Evolutionary conservation across 2,113 vertebrate genomes (phyloP).

Genomic region (Tricholaema leucomelas): DNA sequence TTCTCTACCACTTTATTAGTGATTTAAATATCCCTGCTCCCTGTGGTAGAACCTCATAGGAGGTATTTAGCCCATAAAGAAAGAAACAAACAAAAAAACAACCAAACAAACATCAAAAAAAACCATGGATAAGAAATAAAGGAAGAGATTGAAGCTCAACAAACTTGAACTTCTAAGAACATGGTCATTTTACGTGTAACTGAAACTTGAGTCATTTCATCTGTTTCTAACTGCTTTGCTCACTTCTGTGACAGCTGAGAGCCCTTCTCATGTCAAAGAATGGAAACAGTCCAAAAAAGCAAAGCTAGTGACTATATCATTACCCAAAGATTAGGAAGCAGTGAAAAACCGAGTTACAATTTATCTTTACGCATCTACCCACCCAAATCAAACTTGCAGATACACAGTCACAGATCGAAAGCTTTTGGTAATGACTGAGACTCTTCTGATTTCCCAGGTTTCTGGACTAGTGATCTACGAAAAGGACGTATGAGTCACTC

Average conservation of each 20-base stretch:
- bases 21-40: background rate
- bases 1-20: background rate
- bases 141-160: background rate
- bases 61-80: background rate
- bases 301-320: background rate
- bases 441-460: background rate
- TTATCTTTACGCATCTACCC: background rate
- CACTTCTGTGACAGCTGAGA: constrained; percentile 46
- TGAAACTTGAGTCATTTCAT: constrained; percentile 36
- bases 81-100: too few relatives aligned
- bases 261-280: constrained; percentile 38
- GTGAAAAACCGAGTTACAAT: background rate
- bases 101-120: too few relatives aligned
- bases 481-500: background rate
- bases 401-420: background rate
- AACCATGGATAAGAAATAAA: background rate
- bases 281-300: constrained; percentile 35
- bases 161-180: background rate
- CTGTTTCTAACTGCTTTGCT: constrained; percentile 52
- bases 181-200: background rate
- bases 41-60: background rate
- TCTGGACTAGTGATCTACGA: background rate
- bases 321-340: background rate
- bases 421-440: background rate
- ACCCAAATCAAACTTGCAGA: background rate